A percentile compares a stretch with the other conserved stretches of the same genome.
Evolutionary conservation across 2,797 vertebrate species (phyloP).

Genomic region (Pteropus rufus): DNA sequence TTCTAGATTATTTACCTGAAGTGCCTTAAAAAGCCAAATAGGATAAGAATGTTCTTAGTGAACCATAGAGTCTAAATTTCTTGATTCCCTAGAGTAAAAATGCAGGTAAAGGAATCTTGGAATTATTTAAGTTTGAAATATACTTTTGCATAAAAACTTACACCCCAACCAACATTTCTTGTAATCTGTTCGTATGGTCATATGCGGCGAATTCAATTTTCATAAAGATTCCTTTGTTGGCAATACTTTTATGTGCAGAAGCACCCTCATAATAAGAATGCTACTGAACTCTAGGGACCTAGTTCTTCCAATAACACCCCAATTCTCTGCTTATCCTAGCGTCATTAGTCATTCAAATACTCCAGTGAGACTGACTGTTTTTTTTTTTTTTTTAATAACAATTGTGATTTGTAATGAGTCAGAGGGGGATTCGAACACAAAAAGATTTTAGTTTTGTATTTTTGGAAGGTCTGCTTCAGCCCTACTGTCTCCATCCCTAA

Average conservation of each 20-base stretch:
- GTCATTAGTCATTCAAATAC: background rate
- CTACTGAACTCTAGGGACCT: background rate
- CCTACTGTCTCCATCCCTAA: background rate
- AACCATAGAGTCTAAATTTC: background rate
- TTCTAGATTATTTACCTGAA: background rate
- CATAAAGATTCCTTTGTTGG: background rate
- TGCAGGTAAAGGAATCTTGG: background rate
- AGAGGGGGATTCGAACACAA: background rate
- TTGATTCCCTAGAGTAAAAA: background rate
- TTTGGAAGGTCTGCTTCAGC: background rate
- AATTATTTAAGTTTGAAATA: slow-evolving; percentile 45
- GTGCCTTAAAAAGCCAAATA: background rate
- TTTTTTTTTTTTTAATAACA: background rate
- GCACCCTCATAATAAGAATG: background rate
- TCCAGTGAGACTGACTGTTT: background rate
- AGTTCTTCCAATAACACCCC: background rate
- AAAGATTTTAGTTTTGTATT: background rate
- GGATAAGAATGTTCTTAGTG: background rate
- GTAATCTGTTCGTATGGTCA: background rate
- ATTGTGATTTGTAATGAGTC: background rate
- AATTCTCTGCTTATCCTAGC: background rate
- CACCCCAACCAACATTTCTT: background rate
- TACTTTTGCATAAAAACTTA: background rate
- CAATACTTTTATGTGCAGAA: background rate
- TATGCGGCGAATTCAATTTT: background rate